Evolutionary conservation across 2,888 invertebrate genomes (phyloP), one percentile per base, ranked within the genome.

Genomic region (Drosophila lacicola): DNA sequence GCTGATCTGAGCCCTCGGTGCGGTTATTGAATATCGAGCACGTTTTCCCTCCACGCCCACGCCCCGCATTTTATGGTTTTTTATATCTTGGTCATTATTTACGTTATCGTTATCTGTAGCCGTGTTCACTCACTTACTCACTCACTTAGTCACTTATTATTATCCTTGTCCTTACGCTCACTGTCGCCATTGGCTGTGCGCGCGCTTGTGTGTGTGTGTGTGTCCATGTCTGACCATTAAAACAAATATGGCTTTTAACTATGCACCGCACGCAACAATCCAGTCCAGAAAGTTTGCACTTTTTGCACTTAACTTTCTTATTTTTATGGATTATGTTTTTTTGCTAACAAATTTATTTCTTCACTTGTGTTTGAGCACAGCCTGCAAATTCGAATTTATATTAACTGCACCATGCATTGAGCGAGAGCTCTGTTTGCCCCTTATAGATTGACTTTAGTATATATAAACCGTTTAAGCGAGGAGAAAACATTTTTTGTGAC

Each of bases 11-110:
- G 50, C 64, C 66, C 66, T 45, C 71, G 61, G 63, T 79, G 84
- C 58, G 84, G 87, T 79, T 79, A 86, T 83, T 80, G 85, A 80
- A 87, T 84, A 87, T 87, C 80, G 76, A 82, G 87, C 87, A 83
- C 83, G 82, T 86, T 68, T 60, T 55, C 47, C 61, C 29, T 13
- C 41, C 21, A 19, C 36, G 10, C 33, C 54, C 46, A 14, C 17
- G 1, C 10, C 13, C 9, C 29, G 13, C 9, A 4, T 34, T 14
- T 51, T 46, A 17, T 51, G n/a, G 53, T 64, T 64, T 51, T 25
- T 19, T 41, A 37, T 42, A 46, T 78, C 74, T 74, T 73, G 80
- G 80, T 80, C 90, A 87, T 90, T 90, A 90, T 90, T 90, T 83
- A 87, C 85, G 71, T 82, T 87, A 88, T 88, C 89, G 73, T 81